These are phyloP conservation scores for Poeciliopsis prolifica DNA, from an alignment of 2,113 vertebrate species.

Conservation along the genomic window DNA sequence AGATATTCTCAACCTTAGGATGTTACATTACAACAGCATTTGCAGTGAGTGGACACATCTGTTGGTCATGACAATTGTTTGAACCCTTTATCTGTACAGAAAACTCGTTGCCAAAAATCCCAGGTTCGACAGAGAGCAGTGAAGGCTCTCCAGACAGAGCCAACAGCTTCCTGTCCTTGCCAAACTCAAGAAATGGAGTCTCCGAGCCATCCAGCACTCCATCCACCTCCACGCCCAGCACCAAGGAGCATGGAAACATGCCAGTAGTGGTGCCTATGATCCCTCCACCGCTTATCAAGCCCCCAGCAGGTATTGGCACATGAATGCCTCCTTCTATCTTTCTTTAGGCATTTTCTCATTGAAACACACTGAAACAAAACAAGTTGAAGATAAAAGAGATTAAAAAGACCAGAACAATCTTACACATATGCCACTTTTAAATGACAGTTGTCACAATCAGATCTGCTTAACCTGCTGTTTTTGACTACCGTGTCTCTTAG, in stretches of 20 bases:
- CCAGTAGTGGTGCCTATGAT: slow-evolving; percentile 97
- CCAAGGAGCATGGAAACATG: slow-evolving; percentile 93
- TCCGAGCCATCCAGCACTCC: slow-evolving; percentile 87
- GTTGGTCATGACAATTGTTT: slow-evolving; percentile 18
- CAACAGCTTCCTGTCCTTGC: slow-evolving; percentile 89
- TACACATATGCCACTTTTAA: slow-evolving; percentile 26
- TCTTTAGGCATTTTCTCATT: neutral
- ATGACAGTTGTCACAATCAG: neutral
- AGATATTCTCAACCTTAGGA: neutral
- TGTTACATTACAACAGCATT: neutral
- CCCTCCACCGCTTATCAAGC: slow-evolving; percentile 96
- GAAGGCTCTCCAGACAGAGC: slow-evolving; percentile 90
- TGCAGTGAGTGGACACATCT: slow-evolving; percentile 3
- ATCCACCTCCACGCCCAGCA: slow-evolving; percentile 88
- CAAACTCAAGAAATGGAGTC: slow-evolving; percentile 91
- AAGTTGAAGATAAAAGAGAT: neutral
- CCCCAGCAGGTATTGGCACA: slow-evolving; percentile 90
- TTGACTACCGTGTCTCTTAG: too few relatives aligned
- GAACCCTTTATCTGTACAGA: slow-evolving; percentile 80
- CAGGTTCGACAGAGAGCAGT: slow-evolving; percentile 86
- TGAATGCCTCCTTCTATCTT: neutral
- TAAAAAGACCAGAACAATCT: slow-evolving; percentile 25
- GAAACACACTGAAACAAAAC: neutral
- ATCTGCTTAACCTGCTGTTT: neutral
- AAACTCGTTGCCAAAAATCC: slow-evolving; percentile 98